Evolutionary conservation across 30 jellyfish, hydroid and myxozoan species (phyloP).

Genomic region (Kudoa iwatai): DNA sequence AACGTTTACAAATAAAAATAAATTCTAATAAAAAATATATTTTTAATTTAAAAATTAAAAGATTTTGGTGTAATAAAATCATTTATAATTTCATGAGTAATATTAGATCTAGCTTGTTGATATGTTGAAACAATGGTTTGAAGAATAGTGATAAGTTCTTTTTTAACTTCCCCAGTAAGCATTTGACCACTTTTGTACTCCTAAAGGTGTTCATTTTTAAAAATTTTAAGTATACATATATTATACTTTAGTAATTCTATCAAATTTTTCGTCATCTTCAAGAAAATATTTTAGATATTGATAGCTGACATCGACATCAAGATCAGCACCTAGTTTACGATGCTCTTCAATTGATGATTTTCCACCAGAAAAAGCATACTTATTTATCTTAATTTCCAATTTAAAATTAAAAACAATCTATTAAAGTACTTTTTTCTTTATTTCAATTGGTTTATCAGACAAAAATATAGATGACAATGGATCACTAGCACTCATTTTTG

Average conservation of each 20-base stretch:
- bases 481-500: constrained; percentile 80
- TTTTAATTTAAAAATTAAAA: too few relatives aligned
- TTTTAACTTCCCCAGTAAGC: constrained; percentile 71
- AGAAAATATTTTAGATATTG: constrained; percentile 38
- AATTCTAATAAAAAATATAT: too few relatives aligned
- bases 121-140: constrained; percentile 62
- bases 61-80: too few relatives aligned
- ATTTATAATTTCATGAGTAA: too few relatives aligned
- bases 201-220: constrained; percentile 2
- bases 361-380: constrained; percentile 93
- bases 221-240: neutral
- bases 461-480: constrained; percentile 41
- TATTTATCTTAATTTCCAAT: constrained; percentile 13
- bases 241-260: constrained; percentile 25
- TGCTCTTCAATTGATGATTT: constrained; percentile 62
- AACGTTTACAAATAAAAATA: too few relatives aligned
- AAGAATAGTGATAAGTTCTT: constrained; percentile 20
- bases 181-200: constrained; percentile 44
- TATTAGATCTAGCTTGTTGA: neutral
- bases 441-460: constrained; percentile 53
- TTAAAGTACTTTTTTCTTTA: constrained; percentile 18
- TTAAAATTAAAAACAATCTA: too few relatives aligned
- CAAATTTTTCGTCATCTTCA: constrained; percentile 42
- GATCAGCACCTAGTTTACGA: constrained; percentile 46
- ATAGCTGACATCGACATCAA: constrained; percentile 28